phyloP scores from a whole-genome alignment of 2,113 vertebrate species.

The Ceyx melanurus region DNA sequence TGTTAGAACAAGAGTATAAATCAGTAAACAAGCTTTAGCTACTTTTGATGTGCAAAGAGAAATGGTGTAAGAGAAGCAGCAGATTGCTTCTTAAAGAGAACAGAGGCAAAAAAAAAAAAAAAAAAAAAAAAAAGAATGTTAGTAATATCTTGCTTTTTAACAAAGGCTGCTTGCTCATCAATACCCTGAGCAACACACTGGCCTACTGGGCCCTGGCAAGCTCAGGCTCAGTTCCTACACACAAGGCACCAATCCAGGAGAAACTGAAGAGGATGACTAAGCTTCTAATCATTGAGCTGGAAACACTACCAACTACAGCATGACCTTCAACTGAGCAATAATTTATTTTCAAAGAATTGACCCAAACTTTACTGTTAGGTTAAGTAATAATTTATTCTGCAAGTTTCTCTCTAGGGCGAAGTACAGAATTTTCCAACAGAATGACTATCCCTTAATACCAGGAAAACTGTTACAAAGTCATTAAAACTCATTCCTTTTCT shows the following conservation, averaged over 20 bases:
- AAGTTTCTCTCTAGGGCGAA: neutral
- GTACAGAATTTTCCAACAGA: neutral
- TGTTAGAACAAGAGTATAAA: neutral
- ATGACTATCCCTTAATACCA: neutral
- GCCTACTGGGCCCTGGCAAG: neutral
- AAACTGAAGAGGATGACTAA: neutral
- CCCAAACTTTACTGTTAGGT: neutral
- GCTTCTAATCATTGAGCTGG: neutral
- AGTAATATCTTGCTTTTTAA: neutral
- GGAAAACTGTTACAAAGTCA: neutral
- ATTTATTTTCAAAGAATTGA: slow-evolving; percentile 13
- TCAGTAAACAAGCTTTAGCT: neutral
- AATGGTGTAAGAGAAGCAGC: neutral
- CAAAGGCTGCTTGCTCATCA: neutral
- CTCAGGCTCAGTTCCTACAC: neutral
- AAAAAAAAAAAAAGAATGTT: neutral
- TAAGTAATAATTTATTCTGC: slow-evolving; percentile 4
- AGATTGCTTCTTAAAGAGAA: neutral
- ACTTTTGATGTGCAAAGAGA: neutral
- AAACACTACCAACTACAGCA: neutral
- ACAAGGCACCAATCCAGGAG: neutral
- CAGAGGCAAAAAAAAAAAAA: neutral
- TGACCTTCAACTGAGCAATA: neutral
- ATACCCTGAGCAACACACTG: neutral
- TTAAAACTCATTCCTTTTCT: neutral